phyloP scores from a whole-genome alignment of 2,113 vertebrate genomes.

The Meleagris gallopavo region DNA sequence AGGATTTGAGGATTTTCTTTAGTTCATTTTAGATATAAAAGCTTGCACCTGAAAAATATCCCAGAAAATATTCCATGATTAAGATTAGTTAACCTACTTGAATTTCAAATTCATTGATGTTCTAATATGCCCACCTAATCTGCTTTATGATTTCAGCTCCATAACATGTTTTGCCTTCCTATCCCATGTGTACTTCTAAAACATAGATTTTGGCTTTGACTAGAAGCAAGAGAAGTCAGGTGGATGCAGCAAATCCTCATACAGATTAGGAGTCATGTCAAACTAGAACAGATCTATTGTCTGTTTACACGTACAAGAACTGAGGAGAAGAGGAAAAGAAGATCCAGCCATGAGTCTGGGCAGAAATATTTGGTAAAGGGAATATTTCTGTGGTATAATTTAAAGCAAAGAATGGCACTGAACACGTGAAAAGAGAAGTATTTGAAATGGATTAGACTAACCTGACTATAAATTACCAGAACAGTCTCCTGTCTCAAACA shows the following conservation, averaged over 20 bases:
- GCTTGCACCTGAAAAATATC: not conserved
- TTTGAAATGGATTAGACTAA: not conserved
- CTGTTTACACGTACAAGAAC: not conserved
- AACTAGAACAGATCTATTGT: not conserved
- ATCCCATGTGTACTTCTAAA: not conserved
- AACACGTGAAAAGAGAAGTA: not conserved
- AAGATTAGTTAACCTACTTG: not conserved
- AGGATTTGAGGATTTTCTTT: not conserved
- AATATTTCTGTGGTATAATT: fast-evolving
- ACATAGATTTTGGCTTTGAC: not conserved
- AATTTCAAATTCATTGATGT: not conserved
- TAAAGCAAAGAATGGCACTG: not conserved
- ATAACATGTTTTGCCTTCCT: not conserved
- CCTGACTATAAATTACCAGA: not conserved
- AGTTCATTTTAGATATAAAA: not conserved
- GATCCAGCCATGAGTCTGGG: not conserved
- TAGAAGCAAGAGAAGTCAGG: not conserved
- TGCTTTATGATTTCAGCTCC: not conserved
- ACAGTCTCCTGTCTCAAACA: not conserved
- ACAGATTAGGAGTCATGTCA: not conserved
- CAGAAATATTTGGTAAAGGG: not conserved
- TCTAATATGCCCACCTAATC: not conserved
- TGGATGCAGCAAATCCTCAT: not conserved
- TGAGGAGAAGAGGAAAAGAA: not conserved
- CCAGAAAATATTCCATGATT: not conserved